A percentile compares a stretch with the other conserved stretches of the same genome.
Evolutionary conservation across 2,113 vertebrate species (phyloP).

Genomic region (Oreochromis aureus): DNA sequence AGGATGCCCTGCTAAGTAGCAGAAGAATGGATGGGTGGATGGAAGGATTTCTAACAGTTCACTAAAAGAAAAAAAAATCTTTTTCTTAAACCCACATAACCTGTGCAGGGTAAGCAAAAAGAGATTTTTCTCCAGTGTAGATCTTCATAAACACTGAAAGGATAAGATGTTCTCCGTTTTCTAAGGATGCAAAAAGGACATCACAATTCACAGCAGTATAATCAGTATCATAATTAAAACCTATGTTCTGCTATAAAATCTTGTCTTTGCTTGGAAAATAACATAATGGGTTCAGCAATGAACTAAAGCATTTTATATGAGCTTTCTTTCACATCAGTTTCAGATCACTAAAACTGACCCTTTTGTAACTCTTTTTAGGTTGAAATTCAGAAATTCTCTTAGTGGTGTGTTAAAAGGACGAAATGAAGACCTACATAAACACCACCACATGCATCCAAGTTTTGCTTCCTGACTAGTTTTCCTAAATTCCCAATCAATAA

Average conservation of each 20-base stretch:
- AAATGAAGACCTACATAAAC: neutral
- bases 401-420: neutral
- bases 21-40: neutral
- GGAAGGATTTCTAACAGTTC: neutral
- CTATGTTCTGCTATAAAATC: neutral
- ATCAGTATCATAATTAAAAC: neutral
- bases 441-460: neutral
- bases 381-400: neutral
- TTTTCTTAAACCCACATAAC: neutral
- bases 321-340: neutral
- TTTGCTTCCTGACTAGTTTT: neutral
- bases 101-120: slow-evolving; percentile 2
- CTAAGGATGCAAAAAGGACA: neutral
- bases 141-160: neutral
- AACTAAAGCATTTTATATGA: neutral
- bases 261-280: neutral
- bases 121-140: neutral
- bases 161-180: neutral
- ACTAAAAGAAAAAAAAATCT: slow-evolving; percentile 29
- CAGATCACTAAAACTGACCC: neutral
- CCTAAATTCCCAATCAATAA: neutral
- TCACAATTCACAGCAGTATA: neutral
- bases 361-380: neutral
- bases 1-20: neutral
- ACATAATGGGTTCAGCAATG: neutral